Conservation (phyloP, 2,113 vertebrate genomes). For the Nannospalax galili region DNA sequence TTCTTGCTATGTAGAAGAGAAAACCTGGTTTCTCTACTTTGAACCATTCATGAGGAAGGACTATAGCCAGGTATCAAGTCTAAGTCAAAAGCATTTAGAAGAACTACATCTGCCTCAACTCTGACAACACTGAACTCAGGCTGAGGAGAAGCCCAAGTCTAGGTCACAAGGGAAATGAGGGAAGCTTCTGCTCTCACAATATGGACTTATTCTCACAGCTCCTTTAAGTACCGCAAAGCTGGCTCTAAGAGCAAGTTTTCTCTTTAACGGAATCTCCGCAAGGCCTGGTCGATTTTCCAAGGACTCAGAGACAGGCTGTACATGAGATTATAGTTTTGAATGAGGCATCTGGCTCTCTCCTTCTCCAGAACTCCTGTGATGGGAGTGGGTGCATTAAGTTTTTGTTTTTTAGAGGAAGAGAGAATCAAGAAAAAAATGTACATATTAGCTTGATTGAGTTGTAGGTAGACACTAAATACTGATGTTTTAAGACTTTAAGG, state of each 20-base stretch:
- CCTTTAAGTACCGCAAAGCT: slow-evolving; percentile 83
- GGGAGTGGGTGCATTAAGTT: neutral
- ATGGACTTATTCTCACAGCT: slow-evolving; percentile 78
- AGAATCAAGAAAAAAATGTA: neutral
- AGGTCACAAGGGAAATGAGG: slow-evolving; percentile 38
- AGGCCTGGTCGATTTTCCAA: slow-evolving; percentile 83
- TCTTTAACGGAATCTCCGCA: slow-evolving; percentile 62
- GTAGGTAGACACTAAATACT: neutral
- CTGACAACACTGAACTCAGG: slow-evolving; percentile 41
- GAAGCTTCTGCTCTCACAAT: slow-evolving; percentile 69
- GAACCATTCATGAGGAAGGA: neutral
- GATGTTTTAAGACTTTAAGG: slow-evolving; percentile 31
- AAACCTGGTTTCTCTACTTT: neutral
- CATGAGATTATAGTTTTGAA: slow-evolving; percentile 85
- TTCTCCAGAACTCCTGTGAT: slow-evolving; percentile 80
- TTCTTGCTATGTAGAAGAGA: slow-evolving; percentile 37
- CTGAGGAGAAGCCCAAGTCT: slow-evolving; percentile 52
- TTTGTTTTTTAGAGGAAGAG: slow-evolving; percentile 42
- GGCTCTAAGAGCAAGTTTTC: slow-evolving; percentile 78
- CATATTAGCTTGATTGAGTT: slow-evolving; percentile 12
- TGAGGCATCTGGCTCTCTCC: slow-evolving; percentile 78
- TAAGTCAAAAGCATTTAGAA: neutral
- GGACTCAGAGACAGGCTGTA: slow-evolving; percentile 83
- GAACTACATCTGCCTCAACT: neutral
- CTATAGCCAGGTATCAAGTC: slow-evolving; percentile 28